Base-by-base conservation (phyloP, 2,888 invertebrate species). In the Pollenia griseotomentosa region DNA sequence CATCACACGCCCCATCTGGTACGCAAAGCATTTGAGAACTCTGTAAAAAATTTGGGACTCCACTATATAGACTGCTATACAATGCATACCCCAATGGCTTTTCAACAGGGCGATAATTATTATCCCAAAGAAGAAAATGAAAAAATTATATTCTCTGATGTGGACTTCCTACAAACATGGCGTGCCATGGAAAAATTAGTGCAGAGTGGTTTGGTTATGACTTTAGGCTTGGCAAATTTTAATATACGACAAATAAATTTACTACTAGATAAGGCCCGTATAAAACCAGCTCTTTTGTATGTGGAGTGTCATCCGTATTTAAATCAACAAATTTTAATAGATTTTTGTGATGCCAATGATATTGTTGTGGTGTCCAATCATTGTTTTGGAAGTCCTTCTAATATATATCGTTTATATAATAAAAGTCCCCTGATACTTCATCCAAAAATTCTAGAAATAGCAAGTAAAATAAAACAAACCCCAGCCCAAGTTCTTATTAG, bases 1-100 rank as follows among this genome's bases (percentile, higher is more conserved):
- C 97, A 95, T 93, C 98, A 99, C 92, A 95, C 95, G 10, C 95
- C 95, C 0, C 96, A 97, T 84, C 93, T 96, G 89, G 98, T 98
- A 3, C 95, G 95, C 70, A 94, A 94, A 0, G 96, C 96, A 0
- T 92, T 97, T 19, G 94, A 95, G 89, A 94, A 94, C 80, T 95
- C 97, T 0, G 92, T 98, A 44, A 93, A 94, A 14, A 95, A 97
- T 91, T 94, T 98, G 11, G 95, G 95, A n/a, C 90, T 98, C 0
- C 94, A 96, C 0, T 98, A 98, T 91, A 90, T 98, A 68, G 98
- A 98, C 93, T 94, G 98, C 23, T 98, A 98, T 91, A 94, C 98
- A 16, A 97, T 98, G 23, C 98, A 98, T 92, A 98, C 98, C 98
- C 98, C 98, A 0, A 95, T 97, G 91, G 97, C 95, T 0, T 97